Base-by-base conservation (phyloP, 2,888 invertebrate genomes). In the Calameuta filiformis region DNA sequence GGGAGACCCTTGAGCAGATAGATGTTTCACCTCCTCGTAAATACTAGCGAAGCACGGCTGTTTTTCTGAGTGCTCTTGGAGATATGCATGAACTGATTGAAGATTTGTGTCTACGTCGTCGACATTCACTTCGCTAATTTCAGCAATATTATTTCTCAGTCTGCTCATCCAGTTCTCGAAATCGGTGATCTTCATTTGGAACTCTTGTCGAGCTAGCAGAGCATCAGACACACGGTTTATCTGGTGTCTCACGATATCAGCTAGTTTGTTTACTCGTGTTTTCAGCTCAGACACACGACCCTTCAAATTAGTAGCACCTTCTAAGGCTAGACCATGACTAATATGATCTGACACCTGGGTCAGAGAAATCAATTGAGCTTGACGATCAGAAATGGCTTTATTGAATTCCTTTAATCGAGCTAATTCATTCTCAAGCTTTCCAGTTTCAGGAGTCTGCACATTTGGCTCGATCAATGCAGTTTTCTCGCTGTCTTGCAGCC, bases 51-150 rank as follows among this genome's bases (percentile, higher is more conserved):
- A 96, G 73, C 94, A 93, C 0, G 96, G 94, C 85, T 96, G 96
- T 87, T 97, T 96, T 73, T 97, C 96, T 2, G 96, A 95, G 89
- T 97, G 96, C 87, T 98, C 98, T 91, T 97, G 96, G 77, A 96
- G 92, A 35, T 97, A 92, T 0, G 95, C 95, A 89, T 98, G 96
- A 84, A 97, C 94, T 0, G 95, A 94, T 87, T 97, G 96, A 15
- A 98, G 91, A 68, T 95, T 94, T 0, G 94, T 94, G 86, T 97
- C 97, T 0, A 98, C 95, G 89, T 96, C 95, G 86, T 97, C 97
- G 0, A 96, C 94, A 83, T 95, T 94, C 0, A 98, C 94, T 89
- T 97, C 96, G 88, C 96, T 96, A 77, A 96, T 95, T 86, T 96
- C 95, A 73, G 94, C 94, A 34, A 96, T 94, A 85, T 95, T 95